A percentile compares a stretch with the other conserved stretches of the same genome.
Conservation (phyloP, 2,113 vertebrate genomes). For the Cariama cristata region DNA sequence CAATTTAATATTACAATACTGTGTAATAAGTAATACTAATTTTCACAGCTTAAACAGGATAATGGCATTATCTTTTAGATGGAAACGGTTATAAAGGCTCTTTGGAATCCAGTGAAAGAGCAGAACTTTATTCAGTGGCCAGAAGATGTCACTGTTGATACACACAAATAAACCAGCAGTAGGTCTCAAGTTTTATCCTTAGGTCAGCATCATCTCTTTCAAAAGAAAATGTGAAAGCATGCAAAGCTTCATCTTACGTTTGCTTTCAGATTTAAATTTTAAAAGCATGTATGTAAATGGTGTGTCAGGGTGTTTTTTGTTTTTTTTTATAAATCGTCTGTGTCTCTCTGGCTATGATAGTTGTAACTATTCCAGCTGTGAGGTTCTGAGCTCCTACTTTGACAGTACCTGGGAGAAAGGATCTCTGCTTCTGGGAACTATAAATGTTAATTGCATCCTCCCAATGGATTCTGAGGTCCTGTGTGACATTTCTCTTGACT, state of each 20-base stretch:
- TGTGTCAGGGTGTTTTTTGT: background rate
- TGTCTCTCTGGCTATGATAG: background rate
- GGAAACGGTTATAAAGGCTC: background rate
- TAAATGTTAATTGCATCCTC: background rate
- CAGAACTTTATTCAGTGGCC: background rate
- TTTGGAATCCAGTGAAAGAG: background rate
- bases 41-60: background rate
- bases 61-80: background rate
- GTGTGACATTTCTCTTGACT: background rate
- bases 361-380: background rate
- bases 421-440: background rate
- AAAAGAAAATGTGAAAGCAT: background rate
- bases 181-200: background rate
- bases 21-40: background rate
- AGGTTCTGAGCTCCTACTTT: background rate
- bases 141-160: slow-evolving; percentile 20
- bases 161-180: background rate
- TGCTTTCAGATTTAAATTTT: too few relatives aligned
- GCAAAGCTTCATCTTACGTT: background rate
- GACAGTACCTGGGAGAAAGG: background rate
- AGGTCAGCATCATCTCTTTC: background rate
- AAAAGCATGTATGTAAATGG: background rate
- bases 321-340: background rate
- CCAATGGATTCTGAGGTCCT: background rate
- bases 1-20: background rate